Percentiles rank a stretch among this genome's conserved stretches.
Evolutionary conservation across 2,113 vertebrate species (phyloP).

Genomic region (Vireo altiloquus): DNA sequence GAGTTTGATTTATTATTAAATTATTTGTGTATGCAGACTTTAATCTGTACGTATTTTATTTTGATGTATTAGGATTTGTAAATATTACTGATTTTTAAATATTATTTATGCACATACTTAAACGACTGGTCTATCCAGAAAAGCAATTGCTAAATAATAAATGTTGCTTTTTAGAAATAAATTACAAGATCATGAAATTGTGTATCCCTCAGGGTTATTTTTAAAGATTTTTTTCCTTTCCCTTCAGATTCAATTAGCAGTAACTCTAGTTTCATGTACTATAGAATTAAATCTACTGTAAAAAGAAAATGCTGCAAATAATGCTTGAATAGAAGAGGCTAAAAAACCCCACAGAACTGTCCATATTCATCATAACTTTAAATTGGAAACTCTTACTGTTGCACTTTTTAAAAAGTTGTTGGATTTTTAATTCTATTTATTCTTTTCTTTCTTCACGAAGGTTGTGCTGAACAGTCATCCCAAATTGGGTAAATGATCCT

Average conservation of each 20-base stretch:
- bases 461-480: slow-evolving; percentile 50
- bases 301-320: slow-evolving; percentile 60
- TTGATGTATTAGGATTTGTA: slow-evolving; percentile 76
- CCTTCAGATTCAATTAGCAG: slow-evolving; percentile 51
- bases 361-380: not conserved
- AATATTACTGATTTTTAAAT: slow-evolving; percentile 76
- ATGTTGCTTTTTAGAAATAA: slow-evolving; percentile 74
- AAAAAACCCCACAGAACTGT: slow-evolving; percentile 50
- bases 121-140: slow-evolving; percentile 71
- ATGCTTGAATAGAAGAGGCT: slow-evolving; percentile 46
- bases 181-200: slow-evolving; percentile 70
- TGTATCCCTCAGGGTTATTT: slow-evolving; percentile 82
- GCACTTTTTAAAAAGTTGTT: slow-evolving; percentile 58
- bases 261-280: slow-evolving; percentile 51
- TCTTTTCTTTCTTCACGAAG: slow-evolving; percentile 59
- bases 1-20: slow-evolving; percentile 75
- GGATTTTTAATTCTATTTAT: slow-evolving; percentile 70
- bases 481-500: slow-evolving; percentile 32
- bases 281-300: slow-evolving; percentile 65
- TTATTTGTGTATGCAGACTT: slow-evolving; percentile 76
- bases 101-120: slow-evolving; percentile 79
- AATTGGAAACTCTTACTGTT: slow-evolving; percentile 51
- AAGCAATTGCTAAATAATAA: slow-evolving; percentile 74
- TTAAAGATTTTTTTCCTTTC: slow-evolving; percentile 4
- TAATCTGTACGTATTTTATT: slow-evolving; percentile 75